These are phyloP conservation scores for Pollicipes pollicipes DNA, from an alignment of 1,140 invertebrate species.

Conservation along the genomic window DNA sequence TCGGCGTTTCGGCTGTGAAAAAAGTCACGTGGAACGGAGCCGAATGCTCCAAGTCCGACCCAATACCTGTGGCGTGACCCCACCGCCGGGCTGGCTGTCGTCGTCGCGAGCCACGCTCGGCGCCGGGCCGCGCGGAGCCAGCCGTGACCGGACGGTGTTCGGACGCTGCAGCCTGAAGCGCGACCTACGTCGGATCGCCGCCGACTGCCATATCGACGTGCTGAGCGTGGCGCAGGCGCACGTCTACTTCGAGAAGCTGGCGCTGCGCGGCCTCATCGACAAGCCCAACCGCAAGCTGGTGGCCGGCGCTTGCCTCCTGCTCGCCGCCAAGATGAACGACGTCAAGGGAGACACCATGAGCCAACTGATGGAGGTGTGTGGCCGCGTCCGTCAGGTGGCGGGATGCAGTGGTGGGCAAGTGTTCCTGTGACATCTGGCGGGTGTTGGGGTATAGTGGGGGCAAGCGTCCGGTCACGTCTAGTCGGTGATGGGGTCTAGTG, in stretches of 20 bases:
- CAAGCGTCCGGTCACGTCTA: too few relatives aligned
- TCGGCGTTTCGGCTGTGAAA: too few relatives aligned
- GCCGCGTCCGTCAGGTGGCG: not conserved
- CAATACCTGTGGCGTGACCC: too few relatives aligned
- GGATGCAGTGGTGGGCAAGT: not conserved
- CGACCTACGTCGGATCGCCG: slow-evolving; percentile 83
- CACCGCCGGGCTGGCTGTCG: too few relatives aligned
- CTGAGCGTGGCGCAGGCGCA: slow-evolving; percentile 87
- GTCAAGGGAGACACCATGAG: slow-evolving; percentile 75
- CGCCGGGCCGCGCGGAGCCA: too few relatives aligned
- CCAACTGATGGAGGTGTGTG: slow-evolving; percentile 60
- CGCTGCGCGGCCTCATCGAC: slow-evolving; percentile 76
- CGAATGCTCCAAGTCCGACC: too few relatives aligned
- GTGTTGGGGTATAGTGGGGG: slow-evolving; percentile 4
- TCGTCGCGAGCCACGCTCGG: too few relatives aligned
- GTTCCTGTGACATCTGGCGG: not conserved
- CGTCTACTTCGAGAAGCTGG: slow-evolving; percentile 93
- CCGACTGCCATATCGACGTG: slow-evolving; percentile 67
- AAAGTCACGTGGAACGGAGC: too few relatives aligned
- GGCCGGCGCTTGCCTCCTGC: slow-evolving; percentile 77
- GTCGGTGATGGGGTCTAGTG: too few relatives aligned
- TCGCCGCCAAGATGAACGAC: slow-evolving; percentile 92
- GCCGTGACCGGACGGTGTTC: too few relatives aligned
- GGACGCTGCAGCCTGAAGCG: slow-evolving; percentile 62
- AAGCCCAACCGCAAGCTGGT: slow-evolving; percentile 90